phyloP scores from a whole-genome alignment of 2,888 invertebrate genomes.

The Ophion ellenae region DNA sequence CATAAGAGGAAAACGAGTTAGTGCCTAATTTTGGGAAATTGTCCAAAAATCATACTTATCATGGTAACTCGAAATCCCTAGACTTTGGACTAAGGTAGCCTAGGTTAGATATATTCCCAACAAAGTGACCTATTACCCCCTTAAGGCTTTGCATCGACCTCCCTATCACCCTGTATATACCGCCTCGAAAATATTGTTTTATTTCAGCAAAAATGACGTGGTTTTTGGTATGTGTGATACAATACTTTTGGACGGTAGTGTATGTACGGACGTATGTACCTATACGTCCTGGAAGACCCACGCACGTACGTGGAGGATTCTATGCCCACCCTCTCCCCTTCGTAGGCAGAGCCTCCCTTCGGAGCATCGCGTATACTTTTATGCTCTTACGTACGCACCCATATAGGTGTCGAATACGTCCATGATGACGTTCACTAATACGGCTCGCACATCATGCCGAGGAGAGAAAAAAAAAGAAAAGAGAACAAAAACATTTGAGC shows the following conservation, averaged over 20 bases:
- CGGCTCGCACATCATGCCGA: conserved; percentile 47
- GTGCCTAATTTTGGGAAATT: too few relatives aligned
- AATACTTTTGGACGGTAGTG: conserved; percentile 1
- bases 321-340: background rate
- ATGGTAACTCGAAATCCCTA: too few relatives aligned
- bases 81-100: too few relatives aligned
- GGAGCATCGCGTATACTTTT: conserved; percentile 30
- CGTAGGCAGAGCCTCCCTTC: conserved; percentile 23
- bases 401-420: conserved; percentile 49
- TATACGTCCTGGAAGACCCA: conserved; percentile 22
- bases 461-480: conserved; percentile 14
- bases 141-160: too few relatives aligned
- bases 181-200: too few relatives aligned
- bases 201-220: too few relatives aligned
- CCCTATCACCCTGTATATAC: too few relatives aligned
- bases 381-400: conserved; percentile 36
- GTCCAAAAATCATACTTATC: too few relatives aligned
- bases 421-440: conserved; percentile 49
- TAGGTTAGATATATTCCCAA: too few relatives aligned
- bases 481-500: conserved; percentile 73
- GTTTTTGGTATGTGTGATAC: too few relatives aligned
- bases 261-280: background rate
- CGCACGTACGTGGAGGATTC: conserved; percentile 29
- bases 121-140: too few relatives aligned
- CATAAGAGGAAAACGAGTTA: too few relatives aligned